Evolutionary conservation across 1,140 invertebrate species (phyloP).

Genomic region (Temnothorax longispinosus): DNA sequence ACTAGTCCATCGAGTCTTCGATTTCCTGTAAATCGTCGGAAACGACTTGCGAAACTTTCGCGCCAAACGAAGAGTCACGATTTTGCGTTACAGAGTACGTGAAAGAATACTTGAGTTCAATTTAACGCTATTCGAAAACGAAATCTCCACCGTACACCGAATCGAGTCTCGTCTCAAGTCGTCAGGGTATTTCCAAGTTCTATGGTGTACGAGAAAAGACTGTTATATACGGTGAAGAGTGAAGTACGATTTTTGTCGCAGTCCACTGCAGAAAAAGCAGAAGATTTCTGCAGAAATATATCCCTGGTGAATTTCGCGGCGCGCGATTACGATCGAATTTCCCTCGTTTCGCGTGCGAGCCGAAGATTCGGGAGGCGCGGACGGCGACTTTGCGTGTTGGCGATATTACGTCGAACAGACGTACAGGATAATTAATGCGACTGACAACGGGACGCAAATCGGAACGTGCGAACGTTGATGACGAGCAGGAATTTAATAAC

Average conservation of each 20-base stretch:
- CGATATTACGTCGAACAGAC: conserved; percentile 25
- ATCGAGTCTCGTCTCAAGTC: conserved; percentile 25
- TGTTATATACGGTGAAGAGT: conserved; percentile 12
- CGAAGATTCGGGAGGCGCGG: background rate
- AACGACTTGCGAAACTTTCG: conserved; percentile 7
- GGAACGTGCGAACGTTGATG: background rate
- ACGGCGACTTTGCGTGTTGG: background rate
- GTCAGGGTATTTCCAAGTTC: conserved; percentile 40
- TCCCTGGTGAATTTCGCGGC: conserved; percentile 25
- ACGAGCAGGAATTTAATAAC: conserved; percentile 38
- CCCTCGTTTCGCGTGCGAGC: conserved; percentile 1
- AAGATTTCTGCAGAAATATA: conserved; percentile 21
- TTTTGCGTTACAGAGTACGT: background rate
- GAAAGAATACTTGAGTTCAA: background rate
- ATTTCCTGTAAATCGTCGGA: background rate
- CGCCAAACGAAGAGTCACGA: background rate
- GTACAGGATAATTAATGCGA: conserved; percentile 2
- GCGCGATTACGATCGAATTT: conserved; percentile 25
- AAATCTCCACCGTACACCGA: background rate
- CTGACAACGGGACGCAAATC: background rate
- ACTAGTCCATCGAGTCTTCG: background rate
- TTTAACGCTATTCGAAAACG: conserved; percentile 12
- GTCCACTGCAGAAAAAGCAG: conserved; percentile 7
- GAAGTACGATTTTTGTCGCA: conserved; percentile 63
- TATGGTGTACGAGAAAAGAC: background rate